Evolutionary conservation across 2,888 invertebrate genomes (phyloP).

Genomic region (Ichneumon xanthorius): DNA sequence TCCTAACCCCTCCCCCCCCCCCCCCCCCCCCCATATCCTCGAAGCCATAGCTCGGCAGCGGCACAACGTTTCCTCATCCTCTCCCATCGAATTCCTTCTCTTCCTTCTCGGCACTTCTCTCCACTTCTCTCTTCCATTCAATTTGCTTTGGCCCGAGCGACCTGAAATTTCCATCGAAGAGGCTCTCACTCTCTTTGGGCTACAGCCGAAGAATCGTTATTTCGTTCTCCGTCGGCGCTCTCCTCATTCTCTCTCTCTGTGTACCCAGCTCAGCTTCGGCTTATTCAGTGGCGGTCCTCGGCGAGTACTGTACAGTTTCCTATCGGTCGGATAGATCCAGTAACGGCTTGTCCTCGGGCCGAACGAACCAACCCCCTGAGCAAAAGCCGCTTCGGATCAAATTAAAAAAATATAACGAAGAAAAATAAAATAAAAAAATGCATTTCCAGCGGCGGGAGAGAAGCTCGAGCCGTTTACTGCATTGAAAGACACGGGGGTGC

Average conservation of each 20-base stretch:
- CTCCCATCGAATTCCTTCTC: slow-evolving; percentile 35
- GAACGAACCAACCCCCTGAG: slow-evolving; percentile 32
- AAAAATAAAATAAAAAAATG: neutral
- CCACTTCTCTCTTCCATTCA: slow-evolving; percentile 63
- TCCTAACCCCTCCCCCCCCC: slow-evolving; percentile 31
- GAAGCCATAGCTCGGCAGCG: slow-evolving; percentile 1
- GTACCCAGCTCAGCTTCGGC: slow-evolving; percentile 5
- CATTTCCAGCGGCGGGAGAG: neutral
- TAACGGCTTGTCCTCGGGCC: neutral
- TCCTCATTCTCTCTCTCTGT: neutral
- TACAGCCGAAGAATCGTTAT: slow-evolving; percentile 44
- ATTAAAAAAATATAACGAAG: neutral
- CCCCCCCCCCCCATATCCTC: neutral
- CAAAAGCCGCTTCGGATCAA: neutral
- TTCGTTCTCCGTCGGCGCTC: slow-evolving; percentile 16
- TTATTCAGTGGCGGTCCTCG: slow-evolving; percentile 35
- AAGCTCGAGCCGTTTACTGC: neutral
- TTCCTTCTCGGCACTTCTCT: slow-evolving; percentile 48
- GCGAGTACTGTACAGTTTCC: slow-evolving; percentile 9
- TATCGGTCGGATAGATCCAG: neutral
- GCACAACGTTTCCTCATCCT: slow-evolving; percentile 45
- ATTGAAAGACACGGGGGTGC: slow-evolving; percentile 28
- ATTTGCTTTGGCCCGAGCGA: slow-evolving; percentile 65
- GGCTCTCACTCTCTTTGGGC: slow-evolving; percentile 48
- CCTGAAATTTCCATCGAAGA: slow-evolving; percentile 67